phyloP scores from a whole-genome alignment of 92 coral and sea anemone genomes.

The Paramuricea clavata region DNA sequence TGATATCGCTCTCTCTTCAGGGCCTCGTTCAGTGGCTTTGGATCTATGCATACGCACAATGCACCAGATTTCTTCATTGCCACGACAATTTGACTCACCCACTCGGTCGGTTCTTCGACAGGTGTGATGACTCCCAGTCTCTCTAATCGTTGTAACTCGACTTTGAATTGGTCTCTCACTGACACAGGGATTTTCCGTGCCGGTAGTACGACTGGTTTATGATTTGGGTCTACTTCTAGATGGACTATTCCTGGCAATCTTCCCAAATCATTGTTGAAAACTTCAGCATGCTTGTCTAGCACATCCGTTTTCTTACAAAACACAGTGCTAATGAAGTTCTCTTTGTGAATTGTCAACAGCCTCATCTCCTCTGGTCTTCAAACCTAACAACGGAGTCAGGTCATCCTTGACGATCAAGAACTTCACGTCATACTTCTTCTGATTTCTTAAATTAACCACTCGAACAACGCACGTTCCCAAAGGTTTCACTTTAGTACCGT shows the following conservation, averaged over 20 bases:
- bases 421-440: constrained; percentile 52
- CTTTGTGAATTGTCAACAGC: constrained; percentile 61
- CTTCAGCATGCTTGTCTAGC: constrained; percentile 47
- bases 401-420: constrained; percentile 54
- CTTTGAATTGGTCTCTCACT: no score
- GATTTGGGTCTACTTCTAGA: constrained; percentile 50
- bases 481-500: constrained; percentile 48
- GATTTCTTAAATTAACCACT: constrained; percentile 40
- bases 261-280: constrained; percentile 52
- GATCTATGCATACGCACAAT: no score
- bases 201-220: no score
- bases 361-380: constrained; percentile 39
- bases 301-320: constrained; percentile 12
- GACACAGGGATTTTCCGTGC: no score
- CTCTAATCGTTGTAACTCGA: no score
- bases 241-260: constrained; percentile 59
- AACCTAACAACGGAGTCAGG: constrained; percentile 46
- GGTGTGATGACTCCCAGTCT: constrained; percentile 61
- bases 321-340: constrained; percentile 43
- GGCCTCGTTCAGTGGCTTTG: no score
- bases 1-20: no score
- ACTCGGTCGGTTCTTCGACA: constrained; percentile 47
- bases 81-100: constrained; percentile 51
- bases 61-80: no score
- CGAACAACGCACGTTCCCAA: constrained; percentile 20